Evolutionary conservation across 1,140 invertebrate genomes (phyloP), one percentile per base, ranked within the genome.

Genomic region (Meteorus sp.): DNA sequence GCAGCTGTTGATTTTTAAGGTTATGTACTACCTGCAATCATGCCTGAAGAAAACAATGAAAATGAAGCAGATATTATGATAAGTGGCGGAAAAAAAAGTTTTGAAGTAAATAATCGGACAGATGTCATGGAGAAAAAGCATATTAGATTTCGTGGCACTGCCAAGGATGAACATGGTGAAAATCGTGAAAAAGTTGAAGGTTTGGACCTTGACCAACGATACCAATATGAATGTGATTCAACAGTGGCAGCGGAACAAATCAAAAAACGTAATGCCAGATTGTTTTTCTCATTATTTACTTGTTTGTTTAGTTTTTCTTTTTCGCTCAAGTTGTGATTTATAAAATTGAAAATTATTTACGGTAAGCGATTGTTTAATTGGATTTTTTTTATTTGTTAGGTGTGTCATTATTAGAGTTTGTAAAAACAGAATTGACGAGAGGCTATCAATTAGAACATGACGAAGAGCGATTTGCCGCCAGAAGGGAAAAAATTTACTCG

Each of bases 401-500:
- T 43, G 71, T 73, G 5, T 89, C 88, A 2, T 74, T 91, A 35
- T 81, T 85, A 55, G 81, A 88, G 53, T 97, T 96, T 79, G 79
- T 97, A 35, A 86, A 87, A 69, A 86, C 91, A 29, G 95, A 98
- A 81, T 79, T 98, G 62, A 95, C 92, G 3, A 83, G 95, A 67
- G 92, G 92, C 9, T 98, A 98, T 81, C 82, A 91, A 65, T 77
- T 97, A 23, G 93, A 98, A 80, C 88, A 97, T 75, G 94, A 98
- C 71, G 94, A 98, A 74, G 93, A 94, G 71, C 84, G 92, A 56
- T 99, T 95, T 81, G 91, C 90, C 27, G 94, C 95, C 20, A 86
- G 95, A 62, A 80, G 97, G 62, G 91, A 98, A 72, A 96, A 98
- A 81, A 92, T 99, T 39, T 98, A 98, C 74, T 94, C 93, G 0